Base-by-base conservation (phyloP, 2,888 invertebrate genomes). In the Cyaniris semiargus region DNA sequence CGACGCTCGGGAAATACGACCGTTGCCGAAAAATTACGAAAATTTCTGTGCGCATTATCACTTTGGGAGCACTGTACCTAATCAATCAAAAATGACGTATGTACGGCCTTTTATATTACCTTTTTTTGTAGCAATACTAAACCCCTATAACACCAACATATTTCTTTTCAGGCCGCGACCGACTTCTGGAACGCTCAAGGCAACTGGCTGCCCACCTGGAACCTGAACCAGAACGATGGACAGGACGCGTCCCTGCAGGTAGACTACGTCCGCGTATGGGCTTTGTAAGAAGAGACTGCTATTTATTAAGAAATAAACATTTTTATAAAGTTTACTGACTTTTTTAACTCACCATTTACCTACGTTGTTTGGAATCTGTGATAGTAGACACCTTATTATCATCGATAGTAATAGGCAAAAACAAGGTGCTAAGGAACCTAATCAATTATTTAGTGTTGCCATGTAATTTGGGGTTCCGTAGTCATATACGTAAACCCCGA, bases 201-300 rank as follows among this genome's bases (percentile, higher is more conserved):
- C 6, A 83, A 87, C 5, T 96, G 96, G 96, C 85, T 95, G 53
- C 93, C 95, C 0, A 95, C 95, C 0, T 96, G 96, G 96, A 92
- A 94, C 81, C 83, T 94, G 38, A 85, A 91, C 80, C 85, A 86
- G 18, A 95, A 95, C 76, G 89, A 91, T 27, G 93, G 93, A 60
- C 94, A 94, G 79, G 94, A 95, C 79, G 94, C 95, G 0, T 95
- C 96, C 2, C 86, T 96, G 44, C 94, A 96, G 85, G 94, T 96
- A 15, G 96, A 96, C 88, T 96, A 96, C 83, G 95, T 96, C 78
- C 92, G 94, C 80, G 94, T 96, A 27, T 96, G 95, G 95, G 95
- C 95, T 70, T 84, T 95, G 79, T 95, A 94, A 85, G 13, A 70
- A 7, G 31, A 75, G 60, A 60, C 38, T 48, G 34, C 3, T 34